Evolutionary conservation across 2,888 invertebrate genomes (phyloP), one percentile per base, ranked within the genome.

Genomic region (Eupithecia subfuscata): DNA sequence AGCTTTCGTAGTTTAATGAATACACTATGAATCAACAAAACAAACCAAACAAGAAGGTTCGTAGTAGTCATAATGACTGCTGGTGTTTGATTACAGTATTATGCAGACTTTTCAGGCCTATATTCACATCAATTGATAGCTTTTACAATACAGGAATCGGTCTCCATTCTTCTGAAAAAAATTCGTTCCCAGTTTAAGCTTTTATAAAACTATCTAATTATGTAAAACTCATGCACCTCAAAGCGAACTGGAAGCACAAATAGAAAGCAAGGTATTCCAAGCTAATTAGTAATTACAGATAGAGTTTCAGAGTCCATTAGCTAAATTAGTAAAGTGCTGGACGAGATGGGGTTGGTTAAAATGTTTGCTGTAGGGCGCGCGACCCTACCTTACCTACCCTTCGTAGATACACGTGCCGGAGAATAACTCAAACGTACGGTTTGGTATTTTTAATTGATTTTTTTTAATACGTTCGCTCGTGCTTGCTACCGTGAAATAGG

Each of bases 241-340:
- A 25, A 60, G 25, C 6, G 1, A 60, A 12, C 60, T 60, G 14
- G 14, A 25, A 60, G 14, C 60, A 60, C 25, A 22, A 60, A 60
- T 60, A 60, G 60, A 60, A 22, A 56, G 48, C n/a, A n/a, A 52
- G 56, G 22, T 56, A 56, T 84, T 84, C 79, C 81, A 82, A 83
- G 83, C 85, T 89, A 90, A 90, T 90, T 88, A 89, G 83, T 74
- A 67, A 74, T 71, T 74, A 60, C 74, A 82, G 80, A 83, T 81
- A 80, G 79, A 85, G 82, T 85, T 85, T 82, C 84, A 83, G 82
- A 88, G 84, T 87, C 88, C 88, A 89, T 90, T 89, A 90, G 81
- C 82, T 79, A 83, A 87, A 89, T 89, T 88, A 87, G 76, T 63
- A 56, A 74, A 73, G n/a, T 52, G 45, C 60, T n/a, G 60, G 25